Evolutionary conservation across 2,888 invertebrate genomes (phyloP), one percentile per base, ranked within the genome.

Genomic region (Polietes domitor): DNA sequence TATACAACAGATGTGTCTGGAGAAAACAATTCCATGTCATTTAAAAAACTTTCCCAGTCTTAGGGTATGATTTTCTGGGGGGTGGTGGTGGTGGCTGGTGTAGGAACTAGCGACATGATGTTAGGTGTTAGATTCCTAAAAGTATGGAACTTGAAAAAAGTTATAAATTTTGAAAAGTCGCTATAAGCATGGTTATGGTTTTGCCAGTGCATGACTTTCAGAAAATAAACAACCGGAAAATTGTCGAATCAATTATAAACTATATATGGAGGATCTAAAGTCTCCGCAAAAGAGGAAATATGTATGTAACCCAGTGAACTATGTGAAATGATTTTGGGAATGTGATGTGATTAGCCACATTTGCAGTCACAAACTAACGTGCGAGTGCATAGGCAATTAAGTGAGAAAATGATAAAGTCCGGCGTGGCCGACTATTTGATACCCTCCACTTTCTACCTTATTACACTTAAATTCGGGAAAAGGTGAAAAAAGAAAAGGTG

Each of bases 1-100:
- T 58, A 28, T 28, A 32, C 63, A 81, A 77, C 83, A 85, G 72
- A 58, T 85, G 82, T 80, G 71, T 58, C 65, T 81, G 53, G 47
- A 5, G 41, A 15, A 53, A 50, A 50, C 24, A 71, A 17, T n/a
- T 2, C n/a, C n/a, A 6, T 32, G 4, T 4, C 15, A 47, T 47
- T 47, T 32, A 32, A 9, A 32, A 9, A 9, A 32, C n/a, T n/a
- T 37, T 37, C 12, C 32, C 32, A 32, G 3, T 7, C 41, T 41
- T 7, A 4, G 47, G 47, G n/a, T 1, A 47, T n/a, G 2, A 47
- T 47, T 47, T n/a, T 47, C n/a, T n/a, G 32, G 9, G 32, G 32
- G 32, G 9, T 6, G 9, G 32, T 32, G 9, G 32, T 32, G 9
- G 32, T 9, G 9, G 32, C 9, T 6, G 32, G 4, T 32, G 32